Conservation (phyloP, 2,113 vertebrate genomes). For the Tapirus terrestris region DNA sequence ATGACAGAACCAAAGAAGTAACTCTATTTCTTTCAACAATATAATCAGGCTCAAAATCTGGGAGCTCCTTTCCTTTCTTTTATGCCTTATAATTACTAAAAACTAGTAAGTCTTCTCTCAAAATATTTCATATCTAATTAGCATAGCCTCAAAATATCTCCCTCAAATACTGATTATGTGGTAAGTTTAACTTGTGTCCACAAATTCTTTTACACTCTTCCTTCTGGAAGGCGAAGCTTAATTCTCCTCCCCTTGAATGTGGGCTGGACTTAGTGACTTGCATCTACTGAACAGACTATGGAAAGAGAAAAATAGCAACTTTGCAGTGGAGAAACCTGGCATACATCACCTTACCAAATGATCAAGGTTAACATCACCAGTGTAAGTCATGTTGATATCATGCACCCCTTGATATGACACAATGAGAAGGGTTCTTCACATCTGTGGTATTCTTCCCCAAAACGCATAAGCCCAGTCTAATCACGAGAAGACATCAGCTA, state of each 20-base stretch:
- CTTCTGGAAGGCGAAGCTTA: background rate
- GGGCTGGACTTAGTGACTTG: background rate
- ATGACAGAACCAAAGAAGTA: slow-evolving; percentile 17
- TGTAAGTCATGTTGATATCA: background rate
- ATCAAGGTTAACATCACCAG: background rate
- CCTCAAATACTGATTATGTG: background rate
- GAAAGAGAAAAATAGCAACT: background rate
- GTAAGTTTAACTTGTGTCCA: background rate
- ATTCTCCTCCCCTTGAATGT: background rate
- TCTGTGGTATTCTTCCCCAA: background rate
- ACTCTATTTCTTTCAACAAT: background rate
- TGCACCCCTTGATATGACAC: background rate
- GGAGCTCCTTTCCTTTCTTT: background rate
- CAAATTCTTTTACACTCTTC: background rate
- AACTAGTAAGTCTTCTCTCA: background rate
- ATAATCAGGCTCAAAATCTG: background rate
- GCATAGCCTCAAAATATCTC: background rate
- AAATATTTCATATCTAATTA: slow-evolving; percentile 7
- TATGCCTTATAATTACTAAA: background rate
- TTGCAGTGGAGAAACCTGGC: background rate
- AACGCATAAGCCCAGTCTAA: background rate
- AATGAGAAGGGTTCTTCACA: background rate
- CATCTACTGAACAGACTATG: background rate
- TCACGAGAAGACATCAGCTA: background rate
- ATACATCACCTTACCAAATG: background rate